A percentile compares a stretch with the other conserved stretches of the same genome.
phyloP scores from a whole-genome alignment of 2,797 vertebrate genomes.

The Aulostomus chinensis region DNA sequence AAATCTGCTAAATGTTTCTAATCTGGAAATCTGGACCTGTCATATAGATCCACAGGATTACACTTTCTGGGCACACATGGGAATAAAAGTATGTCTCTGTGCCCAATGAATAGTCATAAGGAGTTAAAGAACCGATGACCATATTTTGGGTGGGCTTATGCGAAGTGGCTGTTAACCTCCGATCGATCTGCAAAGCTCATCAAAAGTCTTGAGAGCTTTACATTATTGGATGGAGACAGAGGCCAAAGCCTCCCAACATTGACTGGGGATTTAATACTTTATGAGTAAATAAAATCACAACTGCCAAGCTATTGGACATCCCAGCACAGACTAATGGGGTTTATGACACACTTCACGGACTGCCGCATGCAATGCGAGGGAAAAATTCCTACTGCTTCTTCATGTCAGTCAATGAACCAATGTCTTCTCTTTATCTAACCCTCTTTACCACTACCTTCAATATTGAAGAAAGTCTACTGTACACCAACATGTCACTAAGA shows the following conservation, averaged over 20 bases:
- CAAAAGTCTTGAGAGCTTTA: constrained; percentile 65
- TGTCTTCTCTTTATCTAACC: background rate
- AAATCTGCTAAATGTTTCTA: no score
- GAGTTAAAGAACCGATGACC: constrained; percentile 42
- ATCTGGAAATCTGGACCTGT: constrained; percentile 10
- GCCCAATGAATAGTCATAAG: constrained; percentile 10
- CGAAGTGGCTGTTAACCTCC: constrained; percentile 68
- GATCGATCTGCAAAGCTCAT: constrained; percentile 70
- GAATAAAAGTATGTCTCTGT: background rate
- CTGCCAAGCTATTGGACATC: constrained; percentile 27
- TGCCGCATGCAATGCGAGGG: constrained; percentile 11
- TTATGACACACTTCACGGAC: constrained; percentile 37
- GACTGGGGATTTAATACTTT: constrained; percentile 59
- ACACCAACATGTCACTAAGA: background rate
- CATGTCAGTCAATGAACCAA: constrained; percentile 14
- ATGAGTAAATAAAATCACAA: constrained; percentile 61
- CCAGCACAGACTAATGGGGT: constrained; percentile 39
- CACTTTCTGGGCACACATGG: constrained; percentile 1
- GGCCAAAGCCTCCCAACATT: constrained; percentile 44
- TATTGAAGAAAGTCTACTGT: background rate
- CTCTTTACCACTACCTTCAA: constrained; percentile 1
- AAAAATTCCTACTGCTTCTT: constrained; percentile 27
- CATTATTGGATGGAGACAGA: constrained; percentile 54
- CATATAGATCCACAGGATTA: constrained; percentile 12
- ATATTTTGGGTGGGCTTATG: constrained; percentile 43